phyloP scores from a whole-genome alignment of 2,888 invertebrate genomes.

The Caenorhabditis angaria region DNA sequence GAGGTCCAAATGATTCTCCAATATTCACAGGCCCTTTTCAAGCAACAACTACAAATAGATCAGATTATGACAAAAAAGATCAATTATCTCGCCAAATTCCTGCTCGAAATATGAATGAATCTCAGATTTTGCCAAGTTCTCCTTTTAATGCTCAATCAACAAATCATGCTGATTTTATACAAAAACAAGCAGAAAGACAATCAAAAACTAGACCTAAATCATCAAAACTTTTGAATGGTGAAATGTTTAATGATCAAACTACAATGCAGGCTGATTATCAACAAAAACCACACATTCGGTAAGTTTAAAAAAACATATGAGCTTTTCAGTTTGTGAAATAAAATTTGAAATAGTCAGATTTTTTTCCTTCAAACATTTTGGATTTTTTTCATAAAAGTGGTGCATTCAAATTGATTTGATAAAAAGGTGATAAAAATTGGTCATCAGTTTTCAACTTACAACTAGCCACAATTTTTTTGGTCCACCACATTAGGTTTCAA shows the following conservation, averaged over 20 bases:
- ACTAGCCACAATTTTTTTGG: no score
- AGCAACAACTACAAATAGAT: slow-evolving; percentile 26
- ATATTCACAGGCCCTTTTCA: slow-evolving; percentile 29
- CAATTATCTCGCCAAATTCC: neutral
- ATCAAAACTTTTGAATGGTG: slow-evolving; percentile 15
- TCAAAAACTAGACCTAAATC: slow-evolving; percentile 20
- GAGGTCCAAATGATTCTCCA: slow-evolving; percentile 3
- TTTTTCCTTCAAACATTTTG: no score
- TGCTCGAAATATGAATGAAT: neutral
- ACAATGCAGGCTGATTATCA: slow-evolving; percentile 22
- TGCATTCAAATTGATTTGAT: no score
- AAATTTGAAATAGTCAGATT: no score
- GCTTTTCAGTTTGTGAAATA: no score
- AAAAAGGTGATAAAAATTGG: no score
- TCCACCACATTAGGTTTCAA: no score
- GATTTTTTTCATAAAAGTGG: no score
- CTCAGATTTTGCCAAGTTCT: neutral
- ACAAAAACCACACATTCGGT: slow-evolving; percentile 29
- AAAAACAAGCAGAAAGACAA: slow-evolving; percentile 23
- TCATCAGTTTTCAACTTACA: no score
- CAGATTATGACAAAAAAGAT: slow-evolving; percentile 26
- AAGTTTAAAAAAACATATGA: neutral
- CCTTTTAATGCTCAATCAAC: slow-evolving; percentile 27
- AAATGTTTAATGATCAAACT: slow-evolving; percentile 21
- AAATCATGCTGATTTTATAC: slow-evolving; percentile 29